These are phyloP conservation scores for Copidosoma aretas DNA, from an alignment of 2,888 invertebrate genomes.

Conservation along the genomic window DNA sequence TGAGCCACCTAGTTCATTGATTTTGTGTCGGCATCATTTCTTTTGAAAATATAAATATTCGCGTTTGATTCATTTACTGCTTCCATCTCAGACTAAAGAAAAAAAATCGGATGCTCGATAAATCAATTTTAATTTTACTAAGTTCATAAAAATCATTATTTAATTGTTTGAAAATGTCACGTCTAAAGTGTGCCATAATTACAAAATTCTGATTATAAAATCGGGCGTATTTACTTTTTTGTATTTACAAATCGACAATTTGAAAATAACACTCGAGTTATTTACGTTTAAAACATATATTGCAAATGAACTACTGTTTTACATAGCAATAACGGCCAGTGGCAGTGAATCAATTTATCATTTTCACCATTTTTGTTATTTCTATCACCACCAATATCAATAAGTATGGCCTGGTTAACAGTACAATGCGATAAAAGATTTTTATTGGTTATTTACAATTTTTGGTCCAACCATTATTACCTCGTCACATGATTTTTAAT, in stretches of 20 bases:
- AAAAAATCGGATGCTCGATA: background rate
- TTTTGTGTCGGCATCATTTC: no score
- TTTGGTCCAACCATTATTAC: conserved; percentile 38
- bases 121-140: no score
- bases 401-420: background rate
- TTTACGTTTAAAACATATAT: conserved; percentile 1
- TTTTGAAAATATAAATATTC: background rate
- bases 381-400: conserved; percentile 13
- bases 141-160: no score
- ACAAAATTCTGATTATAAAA: conserved; percentile 4
- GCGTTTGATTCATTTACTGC: conserved; percentile 8
- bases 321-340: conserved; percentile 18
- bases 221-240: background rate
- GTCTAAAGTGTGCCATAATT: no score
- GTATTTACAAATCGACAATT: background rate
- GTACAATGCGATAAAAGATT: conserved; percentile 12
- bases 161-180: no score
- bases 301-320: conserved; percentile 11
- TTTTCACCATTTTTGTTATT: conserved; percentile 7
- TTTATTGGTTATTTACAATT: conserved; percentile 20
- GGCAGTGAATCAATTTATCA: conserved; percentile 32
- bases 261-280: background rate
- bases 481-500: conserved; percentile 18
- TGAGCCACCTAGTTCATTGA: no score
- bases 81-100: conserved; percentile 36